phyloP scores from a whole-genome alignment of 2,113 vertebrate species.

The Spizaetus ornatus region DNA sequence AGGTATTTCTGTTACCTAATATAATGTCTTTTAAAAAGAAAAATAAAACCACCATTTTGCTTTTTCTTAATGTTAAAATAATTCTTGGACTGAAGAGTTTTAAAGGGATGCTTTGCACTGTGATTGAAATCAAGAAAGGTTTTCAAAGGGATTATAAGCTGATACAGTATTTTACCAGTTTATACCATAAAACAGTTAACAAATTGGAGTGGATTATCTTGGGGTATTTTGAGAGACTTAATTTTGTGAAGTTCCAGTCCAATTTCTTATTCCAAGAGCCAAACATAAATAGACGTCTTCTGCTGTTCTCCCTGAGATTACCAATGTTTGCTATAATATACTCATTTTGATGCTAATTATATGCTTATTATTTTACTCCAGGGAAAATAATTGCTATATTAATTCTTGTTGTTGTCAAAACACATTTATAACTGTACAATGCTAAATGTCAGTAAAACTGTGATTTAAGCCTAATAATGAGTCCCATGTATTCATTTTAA shows the following conservation, averaged over 20 bases:
- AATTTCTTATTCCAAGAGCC: background rate
- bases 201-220: background rate
- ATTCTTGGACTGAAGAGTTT: background rate
- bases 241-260: background rate
- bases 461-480: background rate
- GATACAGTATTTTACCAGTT: background rate
- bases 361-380: background rate
- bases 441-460: background rate
- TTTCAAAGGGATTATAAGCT: background rate
- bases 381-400: background rate
- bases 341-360: conserved; percentile 16
- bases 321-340: background rate
- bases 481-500: background rate
- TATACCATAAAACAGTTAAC: background rate
- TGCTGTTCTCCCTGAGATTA: background rate
- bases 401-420: background rate
- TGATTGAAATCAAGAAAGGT: background rate
- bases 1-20: background rate
- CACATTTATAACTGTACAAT: background rate
- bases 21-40: background rate
- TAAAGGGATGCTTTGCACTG: background rate
- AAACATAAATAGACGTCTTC: background rate
- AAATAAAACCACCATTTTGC: background rate
- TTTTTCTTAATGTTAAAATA: background rate
- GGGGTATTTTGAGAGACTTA: background rate